Conservation (phyloP, 2,113 vertebrate species). For the Trogon surrucura region DNA sequence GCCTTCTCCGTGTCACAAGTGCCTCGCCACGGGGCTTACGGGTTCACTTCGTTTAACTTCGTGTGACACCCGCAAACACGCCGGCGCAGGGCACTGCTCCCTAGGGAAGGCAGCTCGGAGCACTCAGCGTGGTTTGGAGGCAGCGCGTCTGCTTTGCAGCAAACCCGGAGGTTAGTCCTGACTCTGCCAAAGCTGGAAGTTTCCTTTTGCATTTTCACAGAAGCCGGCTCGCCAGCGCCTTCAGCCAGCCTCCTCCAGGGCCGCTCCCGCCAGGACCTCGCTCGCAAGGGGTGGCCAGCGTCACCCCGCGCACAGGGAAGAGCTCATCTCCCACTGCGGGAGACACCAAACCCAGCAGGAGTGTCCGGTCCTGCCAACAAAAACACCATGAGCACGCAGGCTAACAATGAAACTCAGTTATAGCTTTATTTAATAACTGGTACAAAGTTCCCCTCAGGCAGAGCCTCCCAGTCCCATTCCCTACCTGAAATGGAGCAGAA, state of each 20-base stretch:
- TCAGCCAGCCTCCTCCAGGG: not conserved
- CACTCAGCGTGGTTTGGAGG: accelerated
- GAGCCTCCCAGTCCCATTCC: constrained; percentile 62
- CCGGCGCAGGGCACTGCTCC: not conserved
- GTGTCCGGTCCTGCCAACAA: accelerated
- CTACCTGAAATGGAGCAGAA: constrained; percentile 67
- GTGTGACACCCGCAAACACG: accelerated
- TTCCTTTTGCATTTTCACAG: not conserved
- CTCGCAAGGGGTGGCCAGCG: too few species aligned
- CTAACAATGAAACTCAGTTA: constrained; percentile 76
- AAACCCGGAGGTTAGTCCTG: not conserved
- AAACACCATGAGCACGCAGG: not conserved
- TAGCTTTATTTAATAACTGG: constrained; percentile 89
- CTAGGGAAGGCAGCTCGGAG: not conserved
- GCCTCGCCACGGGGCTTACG: not conserved
- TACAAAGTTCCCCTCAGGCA: constrained; percentile 81
- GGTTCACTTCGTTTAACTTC: too few species aligned
- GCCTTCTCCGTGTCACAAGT: not conserved
- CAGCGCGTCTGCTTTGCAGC: not conserved
- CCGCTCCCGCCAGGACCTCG: too few species aligned
- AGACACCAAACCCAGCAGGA: not conserved
- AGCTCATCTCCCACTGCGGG: not conserved
- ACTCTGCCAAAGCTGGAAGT: not conserved
- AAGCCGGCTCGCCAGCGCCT: not conserved
- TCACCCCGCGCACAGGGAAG: accelerated